Evolutionary conservation across 2,113 vertebrate species (phyloP).

Genomic region (Hemiscyllium ocellatum): DNA sequence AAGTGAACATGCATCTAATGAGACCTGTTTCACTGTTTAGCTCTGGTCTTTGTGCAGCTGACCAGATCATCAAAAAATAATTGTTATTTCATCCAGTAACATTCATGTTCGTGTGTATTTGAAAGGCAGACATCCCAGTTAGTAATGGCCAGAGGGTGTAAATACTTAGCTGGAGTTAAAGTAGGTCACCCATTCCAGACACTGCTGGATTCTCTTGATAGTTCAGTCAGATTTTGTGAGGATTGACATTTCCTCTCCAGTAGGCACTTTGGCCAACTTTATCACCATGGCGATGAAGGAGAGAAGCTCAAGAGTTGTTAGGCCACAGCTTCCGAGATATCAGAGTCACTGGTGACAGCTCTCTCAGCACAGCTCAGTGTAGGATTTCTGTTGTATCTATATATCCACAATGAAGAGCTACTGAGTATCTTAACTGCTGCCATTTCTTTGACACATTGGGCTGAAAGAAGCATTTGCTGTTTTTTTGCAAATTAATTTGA

Average conservation of each 20-base stretch:
- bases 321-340: neutral
- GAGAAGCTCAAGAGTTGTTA: neutral
- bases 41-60: neutral
- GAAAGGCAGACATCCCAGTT: neutral
- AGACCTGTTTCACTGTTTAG: neutral
- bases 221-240: neutral
- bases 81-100: neutral
- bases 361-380: neutral
- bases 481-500: neutral
- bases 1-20: neutral
- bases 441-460: neutral
- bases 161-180: neutral
- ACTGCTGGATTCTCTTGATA: neutral
- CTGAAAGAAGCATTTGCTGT: neutral
- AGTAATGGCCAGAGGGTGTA: neutral
- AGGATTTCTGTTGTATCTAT: neutral
- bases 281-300: neutral
- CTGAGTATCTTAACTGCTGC: neutral
- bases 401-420: neutral
- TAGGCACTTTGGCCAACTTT: neutral
- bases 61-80: neutral
- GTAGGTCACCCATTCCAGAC: neutral
- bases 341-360: neutral
- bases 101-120: neutral
- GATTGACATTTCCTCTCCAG: neutral